Evolutionary conservation across 64 coral and sea anemone genomes (phyloP).

Genomic region (Montipora cactus): DNA sequence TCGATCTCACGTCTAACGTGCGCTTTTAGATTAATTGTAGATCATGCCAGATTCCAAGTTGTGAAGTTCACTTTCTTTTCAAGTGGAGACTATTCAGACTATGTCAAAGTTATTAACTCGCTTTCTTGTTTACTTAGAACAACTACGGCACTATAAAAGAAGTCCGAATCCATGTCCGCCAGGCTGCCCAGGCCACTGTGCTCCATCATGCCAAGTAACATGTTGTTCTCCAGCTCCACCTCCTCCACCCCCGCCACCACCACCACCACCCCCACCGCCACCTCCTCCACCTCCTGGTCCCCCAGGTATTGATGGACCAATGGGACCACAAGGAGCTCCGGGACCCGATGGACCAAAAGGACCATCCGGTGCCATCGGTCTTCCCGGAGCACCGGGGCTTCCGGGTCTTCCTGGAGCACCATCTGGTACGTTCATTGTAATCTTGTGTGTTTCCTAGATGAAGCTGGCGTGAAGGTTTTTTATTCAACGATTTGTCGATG

Average conservation of each 20-base stretch:
- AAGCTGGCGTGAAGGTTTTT: no score
- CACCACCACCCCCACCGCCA: slow-evolving; percentile 73
- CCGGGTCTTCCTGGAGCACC: slow-evolving; percentile 88
- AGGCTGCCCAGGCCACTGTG: slow-evolving; percentile 52
- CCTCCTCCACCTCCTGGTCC: slow-evolving; percentile 85
- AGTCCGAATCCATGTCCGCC: slow-evolving; percentile 68
- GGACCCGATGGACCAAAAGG: slow-evolving; percentile 95
- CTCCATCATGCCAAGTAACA: slow-evolving; percentile 35
- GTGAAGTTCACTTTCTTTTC: not conserved
- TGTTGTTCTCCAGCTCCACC: slow-evolving; percentile 52
- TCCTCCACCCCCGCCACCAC: slow-evolving; percentile 68
- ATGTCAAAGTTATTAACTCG: not conserved
- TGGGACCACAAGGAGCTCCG: slow-evolving; percentile 78
- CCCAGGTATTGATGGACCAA: slow-evolving; percentile 86
- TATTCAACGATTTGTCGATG: no score
- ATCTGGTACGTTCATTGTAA: slow-evolving; percentile 50
- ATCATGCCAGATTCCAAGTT: not conserved
- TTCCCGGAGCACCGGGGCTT: slow-evolving; percentile 74
- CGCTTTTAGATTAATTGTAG: not conserved
- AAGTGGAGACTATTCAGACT: not conserved
- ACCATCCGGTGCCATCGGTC: slow-evolving; percentile 76
- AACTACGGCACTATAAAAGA: slow-evolving; percentile 54
- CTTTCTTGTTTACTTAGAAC: not conserved
- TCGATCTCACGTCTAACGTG: not conserved
- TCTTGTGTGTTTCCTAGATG: not conserved